phyloP scores from a whole-genome alignment of 1,140 invertebrate genomes.

The Armadillidium nasatum region DNA sequence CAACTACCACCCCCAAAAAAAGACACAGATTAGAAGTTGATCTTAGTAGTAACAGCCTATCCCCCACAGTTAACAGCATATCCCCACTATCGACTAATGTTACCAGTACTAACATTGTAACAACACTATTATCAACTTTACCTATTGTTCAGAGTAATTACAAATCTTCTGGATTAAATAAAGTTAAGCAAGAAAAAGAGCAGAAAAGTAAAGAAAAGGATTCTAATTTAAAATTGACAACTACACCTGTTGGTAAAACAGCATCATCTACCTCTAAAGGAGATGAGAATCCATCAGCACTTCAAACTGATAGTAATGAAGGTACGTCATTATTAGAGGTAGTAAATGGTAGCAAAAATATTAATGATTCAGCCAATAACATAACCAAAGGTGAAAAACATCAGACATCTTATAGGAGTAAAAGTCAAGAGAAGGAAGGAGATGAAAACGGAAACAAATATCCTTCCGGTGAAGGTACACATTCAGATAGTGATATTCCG shows the following conservation, averaged over 20 bases:
- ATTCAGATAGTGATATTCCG: constrained; percentile 43
- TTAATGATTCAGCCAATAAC: neutral
- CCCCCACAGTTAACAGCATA: neutral
- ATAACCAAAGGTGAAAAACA: neutral
- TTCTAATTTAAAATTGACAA: neutral
- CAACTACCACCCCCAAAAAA: constrained; percentile 57
- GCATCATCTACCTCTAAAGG: neutral
- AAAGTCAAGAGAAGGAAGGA: neutral
- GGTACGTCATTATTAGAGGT: neutral
- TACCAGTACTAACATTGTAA: neutral
- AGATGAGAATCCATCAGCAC: neutral
- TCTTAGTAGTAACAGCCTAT: constrained; percentile 15
- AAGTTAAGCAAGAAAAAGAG: neutral
- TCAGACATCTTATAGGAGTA: neutral
- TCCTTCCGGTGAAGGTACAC: constrained; percentile 26
- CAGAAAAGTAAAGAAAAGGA: neutral
- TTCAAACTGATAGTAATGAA: neutral
- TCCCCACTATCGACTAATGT: neutral
- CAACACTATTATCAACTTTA: neutral
- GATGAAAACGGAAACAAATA: neutral
- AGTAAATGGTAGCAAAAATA: no score
- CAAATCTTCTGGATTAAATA: neutral
- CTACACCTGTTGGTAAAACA: neutral
- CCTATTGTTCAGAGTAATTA: neutral
- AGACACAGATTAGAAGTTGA: constrained; percentile 54